phyloP scores from a whole-genome alignment of 2,797 vertebrate genomes.

The Buceros bicornis region DNA sequence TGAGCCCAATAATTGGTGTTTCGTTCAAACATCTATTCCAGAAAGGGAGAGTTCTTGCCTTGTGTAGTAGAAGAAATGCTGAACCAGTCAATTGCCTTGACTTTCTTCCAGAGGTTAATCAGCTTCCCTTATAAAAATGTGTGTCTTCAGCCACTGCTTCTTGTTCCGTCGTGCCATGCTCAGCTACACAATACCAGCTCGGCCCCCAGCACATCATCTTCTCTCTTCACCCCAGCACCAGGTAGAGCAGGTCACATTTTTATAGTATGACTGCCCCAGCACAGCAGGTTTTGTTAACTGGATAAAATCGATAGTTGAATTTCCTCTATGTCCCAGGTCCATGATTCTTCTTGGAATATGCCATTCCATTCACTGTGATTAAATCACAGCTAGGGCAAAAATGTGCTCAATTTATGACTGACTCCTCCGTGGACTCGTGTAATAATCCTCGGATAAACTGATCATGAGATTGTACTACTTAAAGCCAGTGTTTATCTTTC shows the following conservation, averaged over 20 bases:
- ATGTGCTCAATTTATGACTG: conserved; percentile 23
- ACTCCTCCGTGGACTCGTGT: neutral
- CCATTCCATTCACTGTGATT: neutral
- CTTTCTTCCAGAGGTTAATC: neutral
- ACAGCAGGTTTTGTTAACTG: neutral
- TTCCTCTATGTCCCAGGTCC: neutral
- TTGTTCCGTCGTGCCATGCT: neutral
- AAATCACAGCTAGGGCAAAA: neutral
- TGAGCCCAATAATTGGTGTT: neutral
- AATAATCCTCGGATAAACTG: conserved; percentile 69
- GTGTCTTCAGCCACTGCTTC: neutral
- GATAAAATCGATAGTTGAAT: neutral
- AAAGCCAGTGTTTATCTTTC: conserved; percentile 69
- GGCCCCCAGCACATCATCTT: neutral
- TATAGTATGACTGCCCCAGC: neutral
- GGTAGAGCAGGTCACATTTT: neutral
- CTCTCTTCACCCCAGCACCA: neutral
- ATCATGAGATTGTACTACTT: conserved; percentile 52
- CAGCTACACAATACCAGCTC: neutral
- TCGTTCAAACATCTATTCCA: neutral
- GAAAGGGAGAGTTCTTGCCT: neutral
- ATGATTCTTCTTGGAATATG: neutral
- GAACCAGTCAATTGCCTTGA: neutral
- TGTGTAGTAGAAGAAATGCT: neutral
- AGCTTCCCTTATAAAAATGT: neutral